Base-by-base conservation (phyloP, 2,888 invertebrate genomes). In the Ophion obscuratus region DNA sequence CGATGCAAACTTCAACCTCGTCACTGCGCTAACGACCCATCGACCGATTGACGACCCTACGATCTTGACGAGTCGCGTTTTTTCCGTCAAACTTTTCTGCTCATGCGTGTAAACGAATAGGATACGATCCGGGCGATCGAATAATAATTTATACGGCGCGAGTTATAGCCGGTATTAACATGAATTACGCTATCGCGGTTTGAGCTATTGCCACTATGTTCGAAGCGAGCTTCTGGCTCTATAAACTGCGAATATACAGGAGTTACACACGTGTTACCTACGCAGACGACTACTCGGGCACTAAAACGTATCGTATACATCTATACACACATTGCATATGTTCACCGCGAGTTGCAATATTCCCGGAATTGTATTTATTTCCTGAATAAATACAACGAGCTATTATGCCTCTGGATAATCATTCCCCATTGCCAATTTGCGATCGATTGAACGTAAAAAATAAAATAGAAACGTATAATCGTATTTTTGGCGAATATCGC, bases 91-190 rank as follows among this genome's bases (percentile, higher is more conserved):
- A n/a, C 17, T 17, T 64, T 7, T 17, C 73, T 2, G 27, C 27
- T 17, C 47, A 36, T 44, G 9, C 44, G 62, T 47, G 11, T n/a
- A 14, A 3, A 20, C 27, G 17, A 27, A 62, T 47, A 10, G 31
- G 53, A 20, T 27, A 66, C 67, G 67, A 73, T 85, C 77, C 81
- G 61, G 70, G n/a, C 83, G 78, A 81, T 75, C 85, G 77, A 84
- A 85, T 82, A 81, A 88, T 88, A 88, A 88, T 87, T 87, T 88
- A 87, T 88, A 87, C 83, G 73, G 27, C 70, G 80, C 84, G 84
- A 88, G 87, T 88, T 88, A 88, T 85, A 82, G 88, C 87, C 67
- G 85, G 76, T 79, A 88, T 88, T 88, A 87, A 87, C 87, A 87
- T 87, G 87, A 88, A 88, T 87, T 88, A 87, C 85, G 80, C 84